Base-by-base conservation (phyloP, 37 sponge, comb jelly and placozoan species). In the Mnemiopsis leidyi region DNA sequence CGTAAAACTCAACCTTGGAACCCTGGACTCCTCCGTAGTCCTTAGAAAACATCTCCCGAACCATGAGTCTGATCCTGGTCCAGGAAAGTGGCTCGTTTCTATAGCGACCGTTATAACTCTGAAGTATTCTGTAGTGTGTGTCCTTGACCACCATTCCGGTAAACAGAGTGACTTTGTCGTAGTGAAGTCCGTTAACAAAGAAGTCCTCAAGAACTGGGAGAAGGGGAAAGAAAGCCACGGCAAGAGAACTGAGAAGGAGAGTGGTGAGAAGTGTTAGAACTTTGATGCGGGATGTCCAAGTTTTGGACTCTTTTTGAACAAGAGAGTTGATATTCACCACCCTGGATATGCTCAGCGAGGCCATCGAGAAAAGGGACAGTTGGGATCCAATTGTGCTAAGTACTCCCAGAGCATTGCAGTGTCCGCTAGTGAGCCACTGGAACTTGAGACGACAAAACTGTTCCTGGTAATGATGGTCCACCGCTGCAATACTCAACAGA, bases 101-200 rank as follows among this genome's bases (percentile, higher is more conserved):
- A 32, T 31, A 77, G 1, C 79, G 33, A 1, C 35, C 32, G 36
- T 34, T 34, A 36, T 77, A 77, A 9, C 32, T 34, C 3, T 32
- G 26, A 21, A 77, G 3, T 33, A 77, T 32, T 0, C 20, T 1
- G 35, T 34, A 9, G 18, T 77, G 79, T 0, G 36, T 2, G 7
- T 9, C 36, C 18, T 34, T 77, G 36, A 3, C 34, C 18, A 77
- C 79, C 18, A 32, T 13, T 3, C 79, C 79, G 0, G 79, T 32
- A 32, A 77, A 77, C 3, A 77, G 36, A 5, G 79, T 31, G 7
- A 34, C 36, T 34, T 20, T 36, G 0, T 77, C 36, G 79, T 77
- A 77, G 36, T 77, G 32, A 20, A 77, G 79, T 3, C 35, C 32
- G 79, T 77, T 77, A 0, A 77, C 79, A 32, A 77, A 77, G 79